Base-by-base conservation (phyloP, 2,888 invertebrate genomes). In the Nephrotoma appendiculata region DNA sequence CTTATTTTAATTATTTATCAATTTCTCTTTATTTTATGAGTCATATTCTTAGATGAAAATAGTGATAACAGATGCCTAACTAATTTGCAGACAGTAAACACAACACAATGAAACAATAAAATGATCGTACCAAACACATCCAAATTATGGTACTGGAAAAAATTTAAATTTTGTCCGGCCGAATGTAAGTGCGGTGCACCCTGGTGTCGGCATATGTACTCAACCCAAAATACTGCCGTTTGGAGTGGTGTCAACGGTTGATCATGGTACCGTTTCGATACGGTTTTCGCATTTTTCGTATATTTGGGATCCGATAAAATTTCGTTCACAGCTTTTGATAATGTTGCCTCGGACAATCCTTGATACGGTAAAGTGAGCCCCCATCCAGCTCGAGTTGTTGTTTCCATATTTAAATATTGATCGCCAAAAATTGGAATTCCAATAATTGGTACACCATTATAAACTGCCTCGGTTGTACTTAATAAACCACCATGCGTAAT, bases 351-450 rank as follows among this genome's bases (percentile, higher is more conserved):
- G 0, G 89, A 91, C 3, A 93, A 84, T 0, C 89, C 88, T 1
- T 89, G 87, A 52, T 90, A 91, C 57, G 90, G 89, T 0, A 93
- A 88, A 0, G 88, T 89, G 3, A 91, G 88, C 0, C 91, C 93
- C 88, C 90, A 92, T 2, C 93, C 93, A 83, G 89, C 89, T 5
- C 89, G 87, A 86, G 90, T 91, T 3, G 92, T 92, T 9, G 90
- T 90, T 0, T 89, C 91, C 89, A 93, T 92, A 87, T 93, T 93
- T 15, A 92, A 88, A 86, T 91, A 90, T 88, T 93, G 93, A 89
- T 93, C 93, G 0, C 90, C 92, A 87, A 92, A 92, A 15, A 93
- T 89, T 0, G 93, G 93, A 85, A 93, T 91, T 1, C 92, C 93
- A 12, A 93, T 88, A n/a, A 93, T 89, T 0, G 93, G 93, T 15